Conservation (phyloP, 2,113 vertebrate species). For the Oxyruncus cristatus region DNA sequence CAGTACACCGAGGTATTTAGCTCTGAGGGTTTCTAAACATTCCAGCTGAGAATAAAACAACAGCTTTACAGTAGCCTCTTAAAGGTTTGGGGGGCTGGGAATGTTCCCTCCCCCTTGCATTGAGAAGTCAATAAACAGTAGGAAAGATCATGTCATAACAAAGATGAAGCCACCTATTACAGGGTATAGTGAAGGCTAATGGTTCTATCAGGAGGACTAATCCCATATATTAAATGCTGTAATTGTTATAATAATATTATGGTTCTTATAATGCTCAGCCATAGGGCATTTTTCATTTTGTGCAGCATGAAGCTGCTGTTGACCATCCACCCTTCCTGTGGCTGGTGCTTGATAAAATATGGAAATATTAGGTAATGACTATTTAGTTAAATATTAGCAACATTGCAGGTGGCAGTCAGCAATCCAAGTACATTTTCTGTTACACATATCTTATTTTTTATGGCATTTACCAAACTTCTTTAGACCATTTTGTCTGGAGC, state of each 20-base stretch:
- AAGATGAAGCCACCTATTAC: conserved; percentile 81
- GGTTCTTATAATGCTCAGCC: conserved; percentile 71
- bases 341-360: not conserved
- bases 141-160: conserved; percentile 85
- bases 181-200: conserved; percentile 76
- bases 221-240: conserved; percentile 75
- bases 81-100: conserved; percentile 83
- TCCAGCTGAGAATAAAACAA: conserved; percentile 85
- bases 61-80: conserved; percentile 85
- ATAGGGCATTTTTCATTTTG: conserved; percentile 61
- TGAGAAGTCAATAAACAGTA: conserved; percentile 85
- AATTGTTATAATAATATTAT: conserved; percentile 79
- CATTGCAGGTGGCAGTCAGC: not conserved
- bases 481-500: conserved; percentile 9
- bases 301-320: not conserved
- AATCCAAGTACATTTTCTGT: not conserved
- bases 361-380: conserved; percentile 51
- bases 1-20: conserved; percentile 85
- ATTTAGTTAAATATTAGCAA: not conserved
- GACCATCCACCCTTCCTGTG: not conserved
- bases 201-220: conserved; percentile 75
- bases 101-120: conserved; percentile 81
- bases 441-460: not conserved
- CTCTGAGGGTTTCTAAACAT: conserved; percentile 86
- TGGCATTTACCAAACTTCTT: conserved; percentile 8